Percentiles rank a stretch among this genome's conserved stretches.
phyloP scores from a whole-genome alignment of 1,140 invertebrate species.

The Ostrea edulis region DNA sequence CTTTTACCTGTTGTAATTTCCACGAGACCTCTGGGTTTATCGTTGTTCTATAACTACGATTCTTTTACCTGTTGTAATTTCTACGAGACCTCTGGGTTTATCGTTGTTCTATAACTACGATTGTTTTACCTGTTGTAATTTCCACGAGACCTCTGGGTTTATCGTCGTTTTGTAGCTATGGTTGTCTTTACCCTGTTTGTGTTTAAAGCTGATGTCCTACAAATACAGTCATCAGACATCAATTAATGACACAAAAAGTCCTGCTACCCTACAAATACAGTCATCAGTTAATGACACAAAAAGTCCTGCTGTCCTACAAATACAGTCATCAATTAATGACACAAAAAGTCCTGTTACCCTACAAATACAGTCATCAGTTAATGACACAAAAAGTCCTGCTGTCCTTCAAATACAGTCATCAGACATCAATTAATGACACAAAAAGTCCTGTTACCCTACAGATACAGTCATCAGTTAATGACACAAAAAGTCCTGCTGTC shows the following conservation, averaged over 20 bases:
- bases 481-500: conserved; percentile 60
- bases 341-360: conserved; percentile 63
- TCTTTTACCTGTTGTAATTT: conserved; percentile 49
- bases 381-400: conserved; percentile 55
- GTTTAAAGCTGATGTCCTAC: conserved; percentile 69
- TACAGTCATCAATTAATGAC: conserved; percentile 2
- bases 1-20: no score
- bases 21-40: no score
- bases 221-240: background rate
- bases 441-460: conserved; percentile 63
- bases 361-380: conserved; percentile 19
- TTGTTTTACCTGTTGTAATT: conserved; percentile 64
- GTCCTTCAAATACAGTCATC: conserved; percentile 56
- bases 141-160: conserved; percentile 58
- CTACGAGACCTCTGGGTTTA: no score
- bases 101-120: no score
- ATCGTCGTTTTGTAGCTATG: conserved; percentile 63
- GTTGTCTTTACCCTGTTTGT: conserved; percentile 66
- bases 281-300: conserved; percentile 37
- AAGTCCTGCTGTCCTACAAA: conserved; percentile 65
- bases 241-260: conserved; percentile 25
- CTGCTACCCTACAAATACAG: conserved; percentile 60
- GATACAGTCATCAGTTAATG: conserved; percentile 16
- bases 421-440: conserved; percentile 29
- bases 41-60: no score